phyloP scores from a whole-genome alignment of 2,888 invertebrate species.

The Ichneumoninae sp. region DNA sequence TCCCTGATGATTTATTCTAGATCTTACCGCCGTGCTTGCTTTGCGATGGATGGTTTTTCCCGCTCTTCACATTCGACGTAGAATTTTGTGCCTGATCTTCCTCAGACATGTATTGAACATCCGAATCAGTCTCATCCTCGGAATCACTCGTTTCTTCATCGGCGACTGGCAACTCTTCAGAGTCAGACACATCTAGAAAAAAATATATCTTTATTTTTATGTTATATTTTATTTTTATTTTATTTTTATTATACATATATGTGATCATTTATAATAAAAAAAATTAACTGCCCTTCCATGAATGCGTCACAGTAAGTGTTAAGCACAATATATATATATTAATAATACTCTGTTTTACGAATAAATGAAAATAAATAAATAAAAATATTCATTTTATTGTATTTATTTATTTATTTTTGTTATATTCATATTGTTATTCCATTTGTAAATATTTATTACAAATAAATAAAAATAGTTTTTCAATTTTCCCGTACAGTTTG shows the following conservation, averaged over 20 bases:
- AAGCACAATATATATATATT: too few species aligned
- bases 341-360: too few species aligned
- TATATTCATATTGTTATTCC: too few species aligned
- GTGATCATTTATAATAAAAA: neutral
- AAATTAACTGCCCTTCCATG: neutral
- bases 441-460: too few species aligned
- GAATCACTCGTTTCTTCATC: neutral
- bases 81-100: neutral
- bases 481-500: neutral
- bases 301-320: too few species aligned
- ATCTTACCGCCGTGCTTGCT: neutral
- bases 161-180: neutral
- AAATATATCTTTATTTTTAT: neutral
- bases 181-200: neutral
- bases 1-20: neutral
- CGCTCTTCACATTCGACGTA: neutral
- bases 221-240: too few species aligned
- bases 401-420: too few species aligned
- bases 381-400: too few species aligned
- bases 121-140: neutral
- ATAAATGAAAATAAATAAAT: too few species aligned
- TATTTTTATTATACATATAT: too few species aligned
- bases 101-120: neutral
- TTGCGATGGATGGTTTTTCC: neutral
- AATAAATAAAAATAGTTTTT: too few species aligned